Evolutionary conservation across 2,888 invertebrate genomes (phyloP).

Genomic region (Kuschelorhynchus macadamiae): DNA sequence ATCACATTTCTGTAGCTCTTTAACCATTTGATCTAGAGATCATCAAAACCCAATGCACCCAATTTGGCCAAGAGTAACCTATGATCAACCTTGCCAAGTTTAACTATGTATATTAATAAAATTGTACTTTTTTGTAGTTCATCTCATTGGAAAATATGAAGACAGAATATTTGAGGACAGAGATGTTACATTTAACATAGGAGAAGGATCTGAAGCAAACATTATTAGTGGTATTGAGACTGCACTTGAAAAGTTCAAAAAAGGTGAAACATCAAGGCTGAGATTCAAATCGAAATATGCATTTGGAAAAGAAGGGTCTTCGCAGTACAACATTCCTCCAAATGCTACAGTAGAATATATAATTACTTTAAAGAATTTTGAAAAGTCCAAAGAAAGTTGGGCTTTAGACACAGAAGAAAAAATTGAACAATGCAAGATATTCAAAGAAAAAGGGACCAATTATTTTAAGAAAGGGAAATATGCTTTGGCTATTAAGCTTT

Average conservation of each 20-base stretch:
- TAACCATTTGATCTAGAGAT: too few species aligned
- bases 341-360: slow-evolving; percentile 85
- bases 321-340: slow-evolving; percentile 81
- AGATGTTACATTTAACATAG: slow-evolving; percentile 85
- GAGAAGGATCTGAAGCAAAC: slow-evolving; percentile 85
- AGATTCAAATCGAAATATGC: slow-evolving; percentile 84
- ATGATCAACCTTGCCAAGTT: too few species aligned
- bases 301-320: slow-evolving; percentile 75
- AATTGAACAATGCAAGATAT: slow-evolving; percentile 83
- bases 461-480: slow-evolving; percentile 89
- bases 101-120: too few species aligned
- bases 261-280: slow-evolving; percentile 83
- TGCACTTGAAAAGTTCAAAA: slow-evolving; percentile 85
- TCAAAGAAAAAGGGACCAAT: slow-evolving; percentile 91
- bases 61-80: too few species aligned
- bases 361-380: slow-evolving; percentile 87
- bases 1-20: too few species aligned
- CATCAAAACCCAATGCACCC: too few species aligned
- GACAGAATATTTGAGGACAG: slow-evolving; percentile 83
- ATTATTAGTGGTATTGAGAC: slow-evolving; percentile 87
- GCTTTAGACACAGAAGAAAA: slow-evolving; percentile 84
- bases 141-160: slow-evolving; percentile 78
- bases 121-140: slow-evolving; percentile 73
- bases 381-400: slow-evolving; percentile 88
- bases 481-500: slow-evolving; percentile 87